Evolutionary conservation across 2,888 invertebrate genomes (phyloP).

Genomic region (Stenodera caucasica): DNA sequence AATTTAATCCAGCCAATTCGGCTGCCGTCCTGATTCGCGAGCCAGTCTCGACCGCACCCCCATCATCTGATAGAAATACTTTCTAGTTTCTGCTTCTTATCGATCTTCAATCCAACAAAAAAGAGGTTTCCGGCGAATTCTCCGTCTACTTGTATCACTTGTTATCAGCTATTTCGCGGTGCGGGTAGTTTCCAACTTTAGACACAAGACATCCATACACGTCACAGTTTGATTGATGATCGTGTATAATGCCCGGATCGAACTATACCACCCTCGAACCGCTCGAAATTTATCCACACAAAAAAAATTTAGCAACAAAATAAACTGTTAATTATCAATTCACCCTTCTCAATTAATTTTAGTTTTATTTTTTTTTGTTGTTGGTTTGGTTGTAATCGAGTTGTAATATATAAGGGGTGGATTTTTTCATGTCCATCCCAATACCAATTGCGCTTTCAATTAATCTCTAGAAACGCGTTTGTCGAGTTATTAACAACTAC

Average conservation of each 20-base stretch:
- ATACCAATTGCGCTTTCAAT: neutral
- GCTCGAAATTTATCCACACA: neutral
- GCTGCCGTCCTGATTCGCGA: no score
- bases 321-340: neutral
- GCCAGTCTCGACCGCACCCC: no score
- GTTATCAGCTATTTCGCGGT: slow-evolving; percentile 13
- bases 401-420: neutral
- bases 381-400: neutral
- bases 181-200: slow-evolving; percentile 26
- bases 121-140: no score
- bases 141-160: neutral
- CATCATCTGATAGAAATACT: no score
- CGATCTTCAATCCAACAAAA: no score
- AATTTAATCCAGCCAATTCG: no score
- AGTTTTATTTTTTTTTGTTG: no score
- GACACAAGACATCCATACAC: slow-evolving; percentile 35
- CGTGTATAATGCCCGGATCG: slow-evolving; percentile 28
- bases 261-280: slow-evolving; percentile 13
- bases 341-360: no score
- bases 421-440: neutral
- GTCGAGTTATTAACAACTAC: neutral
- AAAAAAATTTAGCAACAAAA: neutral
- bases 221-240: slow-evolving; percentile 38
- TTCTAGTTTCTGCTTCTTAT: no score
- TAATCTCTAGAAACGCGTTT: neutral